phyloP scores from a whole-genome alignment of 2,113 vertebrate species.

The Chauna torquata region DNA sequence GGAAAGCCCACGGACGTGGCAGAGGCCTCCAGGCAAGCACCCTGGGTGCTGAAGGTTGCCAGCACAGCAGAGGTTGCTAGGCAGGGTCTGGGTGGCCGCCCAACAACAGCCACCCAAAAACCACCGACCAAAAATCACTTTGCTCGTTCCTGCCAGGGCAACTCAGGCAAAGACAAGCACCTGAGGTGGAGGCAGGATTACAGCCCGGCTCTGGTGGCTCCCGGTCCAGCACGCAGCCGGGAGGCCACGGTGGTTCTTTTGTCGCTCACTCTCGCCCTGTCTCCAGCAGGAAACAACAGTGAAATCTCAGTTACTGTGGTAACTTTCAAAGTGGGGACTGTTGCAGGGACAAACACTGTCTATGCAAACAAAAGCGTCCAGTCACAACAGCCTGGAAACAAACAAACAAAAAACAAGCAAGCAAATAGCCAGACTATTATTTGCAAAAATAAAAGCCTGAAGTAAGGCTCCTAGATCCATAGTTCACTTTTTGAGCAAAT shows the following conservation, averaged over 20 bases:
- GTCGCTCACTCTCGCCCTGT: not conserved
- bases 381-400: not conserved
- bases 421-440: not conserved
- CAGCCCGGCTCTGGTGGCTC: not conserved
- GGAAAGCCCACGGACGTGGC: not conserved
- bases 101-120: not conserved
- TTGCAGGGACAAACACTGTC: not conserved
- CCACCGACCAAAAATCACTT: not conserved
- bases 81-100: not conserved
- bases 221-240: not conserved
- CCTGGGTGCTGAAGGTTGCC: not conserved
- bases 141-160: not conserved
- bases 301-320: not conserved
- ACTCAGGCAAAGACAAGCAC: not conserved
- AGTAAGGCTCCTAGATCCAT: not conserved
- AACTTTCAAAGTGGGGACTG: not conserved
- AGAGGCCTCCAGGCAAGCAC: not conserved
- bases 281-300: not conserved
- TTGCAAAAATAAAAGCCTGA: not conserved
- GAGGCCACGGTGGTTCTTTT: not conserved
- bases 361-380: not conserved
- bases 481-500: not conserved
- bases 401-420: accelerated
- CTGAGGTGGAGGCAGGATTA: not conserved
- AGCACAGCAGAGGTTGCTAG: not conserved